These are phyloP conservation scores for Ips typographus DNA, from an alignment of 1,140 invertebrate species.

Conservation along the genomic window DNA sequence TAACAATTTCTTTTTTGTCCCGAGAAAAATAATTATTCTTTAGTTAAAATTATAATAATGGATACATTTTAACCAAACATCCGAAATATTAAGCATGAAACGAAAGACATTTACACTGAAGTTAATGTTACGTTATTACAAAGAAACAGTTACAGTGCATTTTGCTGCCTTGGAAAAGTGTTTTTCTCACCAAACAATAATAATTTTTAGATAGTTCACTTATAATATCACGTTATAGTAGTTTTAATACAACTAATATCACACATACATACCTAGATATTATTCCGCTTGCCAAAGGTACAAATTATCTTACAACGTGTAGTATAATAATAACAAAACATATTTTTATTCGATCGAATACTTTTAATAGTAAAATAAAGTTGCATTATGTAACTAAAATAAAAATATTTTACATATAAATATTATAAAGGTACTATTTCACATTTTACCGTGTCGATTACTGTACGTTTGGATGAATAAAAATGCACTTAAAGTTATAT, in stretches of 20 bases:
- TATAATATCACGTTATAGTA: too few relatives aligned
- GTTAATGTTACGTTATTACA: too few relatives aligned
- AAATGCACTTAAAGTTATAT: slow-evolving; percentile 34
- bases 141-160: too few relatives aligned
- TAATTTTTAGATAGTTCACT: too few relatives aligned
- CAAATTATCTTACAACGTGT: slow-evolving; percentile 25
- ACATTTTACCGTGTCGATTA: slow-evolving; percentile 24
- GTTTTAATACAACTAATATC: background rate
- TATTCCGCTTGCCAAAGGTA: slow-evolving; percentile 26
- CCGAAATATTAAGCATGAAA: too few relatives aligned
- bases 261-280: background rate
- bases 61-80: too few relatives aligned
- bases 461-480: slow-evolving; percentile 29
- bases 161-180: too few relatives aligned
- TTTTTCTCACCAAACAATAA: too few relatives aligned
- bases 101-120: too few relatives aligned
- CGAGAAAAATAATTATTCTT: too few relatives aligned
- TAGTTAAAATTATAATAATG: too few relatives aligned
- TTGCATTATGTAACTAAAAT: slow-evolving; percentile 29
- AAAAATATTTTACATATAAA: slow-evolving; percentile 36
- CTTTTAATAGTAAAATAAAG: slow-evolving; percentile 13
- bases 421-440: slow-evolving; percentile 25
- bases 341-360: slow-evolving; percentile 30
- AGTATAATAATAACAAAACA: slow-evolving; percentile 20
- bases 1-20: too few relatives aligned